Percentiles rank a stretch among this genome's conserved stretches.
These are phyloP conservation scores for Seira sanloemensis DNA, from an alignment of 2,888 invertebrate species.

Conservation along the genomic window DNA sequence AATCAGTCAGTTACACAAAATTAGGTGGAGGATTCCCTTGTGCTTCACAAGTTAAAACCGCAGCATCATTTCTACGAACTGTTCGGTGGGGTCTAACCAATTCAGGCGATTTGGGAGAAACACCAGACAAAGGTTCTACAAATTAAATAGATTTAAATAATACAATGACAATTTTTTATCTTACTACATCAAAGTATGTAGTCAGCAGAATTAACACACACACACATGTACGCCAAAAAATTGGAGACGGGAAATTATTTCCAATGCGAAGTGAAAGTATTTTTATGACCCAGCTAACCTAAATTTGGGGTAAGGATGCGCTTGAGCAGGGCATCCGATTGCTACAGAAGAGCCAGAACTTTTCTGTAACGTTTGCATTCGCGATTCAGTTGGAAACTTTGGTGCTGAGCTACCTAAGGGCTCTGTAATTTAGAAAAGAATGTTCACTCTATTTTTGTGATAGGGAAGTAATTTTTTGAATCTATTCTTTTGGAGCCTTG, in stretches of 20 bases:
- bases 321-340: constrained; percentile 72
- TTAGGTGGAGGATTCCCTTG: constrained; percentile 60
- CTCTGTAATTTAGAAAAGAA: constrained; percentile 81
- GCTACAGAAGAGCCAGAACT: constrained; percentile 55
- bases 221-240: constrained; percentile 2
- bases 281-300: constrained; percentile 65
- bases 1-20: constrained; percentile 58
- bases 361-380: constrained; percentile 70
- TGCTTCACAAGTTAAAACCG: constrained; percentile 68
- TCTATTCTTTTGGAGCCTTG: too few species aligned
- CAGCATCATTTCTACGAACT: constrained; percentile 45
- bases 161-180: background rate
- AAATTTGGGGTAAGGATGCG: constrained; percentile 72
- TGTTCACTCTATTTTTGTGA: too few species aligned
- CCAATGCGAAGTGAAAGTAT: too few species aligned
- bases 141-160: constrained; percentile 7
- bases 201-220: too few species aligned
- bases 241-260: constrained; percentile 55
- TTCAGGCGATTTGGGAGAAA: constrained; percentile 69
- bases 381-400: constrained; percentile 80
- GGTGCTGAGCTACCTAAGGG: constrained; percentile 87
- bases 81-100: constrained; percentile 65
- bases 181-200: background rate
- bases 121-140: constrained; percentile 70
- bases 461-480: background rate